Evolutionary conservation across 2,888 invertebrate species (phyloP), one percentile per base, ranked within the genome.

Genomic region (Drosophila emarginata): DNA sequence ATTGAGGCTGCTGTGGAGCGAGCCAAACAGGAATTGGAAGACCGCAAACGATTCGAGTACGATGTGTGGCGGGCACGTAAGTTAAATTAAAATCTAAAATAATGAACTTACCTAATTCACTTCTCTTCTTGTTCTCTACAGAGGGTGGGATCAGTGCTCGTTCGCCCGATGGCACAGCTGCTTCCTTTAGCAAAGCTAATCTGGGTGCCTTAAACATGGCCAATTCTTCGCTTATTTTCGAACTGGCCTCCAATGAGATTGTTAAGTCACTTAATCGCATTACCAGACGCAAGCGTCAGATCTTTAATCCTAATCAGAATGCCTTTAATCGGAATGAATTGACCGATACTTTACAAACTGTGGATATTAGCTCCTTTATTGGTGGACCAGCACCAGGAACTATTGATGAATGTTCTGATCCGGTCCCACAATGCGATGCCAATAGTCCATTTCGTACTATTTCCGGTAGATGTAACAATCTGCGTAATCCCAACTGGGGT

Each of bases 121-220:
- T 7, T 7, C 5, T 0, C 32, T 7, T 0, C 0, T 0, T 1
- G 14, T 26, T 37, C n/a, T n/a, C 2, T 90, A 7, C 79, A 95
- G 96, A 94, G 89, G 95, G 95, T 72, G 96, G 96, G 79, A 96
- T 96, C 0, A 97, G 97, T 89, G 96, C 97, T 0, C 96, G 96
- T 85, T 97, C 97, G 0, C 95, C 97, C 0, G 94, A 95, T 12
- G 97, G 97, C 2, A 96, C 95, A 0, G 97, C 97, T 0, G 97
- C 97, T 0, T 97, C 97, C 0, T 97, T 97, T 92, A 97, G 96
- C 64, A 97, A 97, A 88, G 97, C 97, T 23, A 97, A 96, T 91
- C 94, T 94, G 89, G 95, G 96, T 84, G 97, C 98, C 0, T 91
- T 97, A 7, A 93, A 95, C 68, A 92, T 97, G 26, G 97, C 97